Conservation (phyloP, 1,140 invertebrate genomes). For the Chironomus tepperi region DNA sequence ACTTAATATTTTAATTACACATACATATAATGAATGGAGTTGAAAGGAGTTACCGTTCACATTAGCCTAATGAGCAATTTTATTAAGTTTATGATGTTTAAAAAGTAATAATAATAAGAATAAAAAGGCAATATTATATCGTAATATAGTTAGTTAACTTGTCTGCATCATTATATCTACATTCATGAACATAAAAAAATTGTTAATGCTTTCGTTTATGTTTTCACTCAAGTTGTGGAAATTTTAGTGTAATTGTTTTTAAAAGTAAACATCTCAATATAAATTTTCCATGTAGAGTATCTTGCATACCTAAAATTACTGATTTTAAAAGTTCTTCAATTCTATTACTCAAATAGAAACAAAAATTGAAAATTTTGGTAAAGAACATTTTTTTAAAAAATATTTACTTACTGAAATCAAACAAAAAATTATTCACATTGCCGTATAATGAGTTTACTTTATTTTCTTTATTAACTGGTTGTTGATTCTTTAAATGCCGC, state of each 20-base stretch:
- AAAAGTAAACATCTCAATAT: no score
- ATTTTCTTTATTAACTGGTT: not conserved
- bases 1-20: conserved; percentile 10
- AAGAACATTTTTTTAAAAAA: not conserved
- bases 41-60: conserved; percentile 11
- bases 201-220: conserved; percentile 13
- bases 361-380: no score
- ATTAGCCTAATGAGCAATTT: not conserved
- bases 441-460: no score
- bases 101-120: not conserved
- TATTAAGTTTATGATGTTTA: conserved; percentile 4
- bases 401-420: no score
- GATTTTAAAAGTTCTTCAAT: no score
- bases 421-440: no score
- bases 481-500: conserved; percentile 12
- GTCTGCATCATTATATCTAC: not conserved
- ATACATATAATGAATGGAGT: not conserved
- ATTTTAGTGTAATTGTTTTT: no score
- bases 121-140: not conserved
- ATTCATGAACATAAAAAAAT: not conserved
- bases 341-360: no score
- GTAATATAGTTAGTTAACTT: conserved; percentile 9
- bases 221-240: not conserved
- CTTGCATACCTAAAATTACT: no score
- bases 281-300: no score